phyloP scores from a whole-genome alignment of 2,797 vertebrate species.

The Paramormyrops hopkinsi region DNA sequence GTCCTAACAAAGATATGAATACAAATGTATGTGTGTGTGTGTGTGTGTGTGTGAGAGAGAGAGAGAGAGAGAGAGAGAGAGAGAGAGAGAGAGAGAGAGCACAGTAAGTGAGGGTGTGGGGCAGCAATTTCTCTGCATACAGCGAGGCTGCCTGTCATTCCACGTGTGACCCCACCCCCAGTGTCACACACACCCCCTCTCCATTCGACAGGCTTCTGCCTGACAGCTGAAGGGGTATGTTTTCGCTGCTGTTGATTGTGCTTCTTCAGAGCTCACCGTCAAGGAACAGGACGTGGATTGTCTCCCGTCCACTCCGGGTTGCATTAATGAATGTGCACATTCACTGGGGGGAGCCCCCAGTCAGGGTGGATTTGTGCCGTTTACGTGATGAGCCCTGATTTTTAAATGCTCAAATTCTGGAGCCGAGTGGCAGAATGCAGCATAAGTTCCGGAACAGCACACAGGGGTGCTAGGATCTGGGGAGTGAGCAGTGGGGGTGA shows the following conservation, averaged over 20 bases:
- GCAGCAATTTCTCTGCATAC: neutral
- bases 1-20: neutral
- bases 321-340: neutral
- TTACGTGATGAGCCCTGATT: neutral
- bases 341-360: neutral
- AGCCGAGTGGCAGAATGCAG: neutral
- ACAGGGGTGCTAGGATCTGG: neutral
- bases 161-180: neutral
- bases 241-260: neutral
- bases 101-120: neutral
- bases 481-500: neutral
- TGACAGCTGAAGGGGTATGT: neutral
- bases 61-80: neutral
- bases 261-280: neutral
- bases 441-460: neutral
- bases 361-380: neutral
- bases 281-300: neutral
- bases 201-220: neutral
- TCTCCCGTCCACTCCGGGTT: neutral
- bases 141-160: neutral
- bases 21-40: neutral
- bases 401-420: neutral
- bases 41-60: neutral
- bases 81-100: neutral
- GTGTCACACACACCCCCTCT: neutral